Conservation (phyloP, 1,140 invertebrate species). For the Drosophila leontia region DNA sequence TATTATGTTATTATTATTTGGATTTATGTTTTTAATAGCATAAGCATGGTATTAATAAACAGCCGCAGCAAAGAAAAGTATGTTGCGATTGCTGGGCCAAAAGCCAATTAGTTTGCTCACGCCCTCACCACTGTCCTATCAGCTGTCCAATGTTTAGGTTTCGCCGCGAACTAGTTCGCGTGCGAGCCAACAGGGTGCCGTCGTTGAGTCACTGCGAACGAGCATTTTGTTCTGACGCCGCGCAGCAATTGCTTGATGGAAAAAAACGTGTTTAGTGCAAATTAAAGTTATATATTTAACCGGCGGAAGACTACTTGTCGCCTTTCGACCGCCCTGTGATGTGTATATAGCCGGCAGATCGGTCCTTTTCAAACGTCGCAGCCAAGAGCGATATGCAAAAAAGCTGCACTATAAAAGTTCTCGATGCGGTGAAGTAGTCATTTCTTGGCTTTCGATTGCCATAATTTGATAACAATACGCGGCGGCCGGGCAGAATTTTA, state of each 20-base stretch:
- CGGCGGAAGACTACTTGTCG: not conserved
- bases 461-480: slow-evolving; percentile 78
- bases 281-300: slow-evolving; percentile 14
- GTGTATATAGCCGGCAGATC: not conserved
- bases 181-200: slow-evolving; percentile 5
- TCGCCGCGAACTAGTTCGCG: no score
- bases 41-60: no score
- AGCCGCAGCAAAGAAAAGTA: no score
- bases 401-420: slow-evolving; percentile 39
- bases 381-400: slow-evolving; percentile 20
- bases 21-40: no score
- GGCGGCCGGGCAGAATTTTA: slow-evolving; percentile 18
- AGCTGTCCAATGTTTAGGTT: no score
- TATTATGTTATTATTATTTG: no score
- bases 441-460: slow-evolving; percentile 26
- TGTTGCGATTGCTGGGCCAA: no score
- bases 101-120: no score
- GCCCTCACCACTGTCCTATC: no score
- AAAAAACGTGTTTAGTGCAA: slow-evolving; percentile 67
- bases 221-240: slow-evolving; percentile 35
- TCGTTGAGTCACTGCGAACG: slow-evolving; percentile 13
- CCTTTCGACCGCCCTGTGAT: not conserved
- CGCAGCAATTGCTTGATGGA: not conserved
- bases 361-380: not conserved
- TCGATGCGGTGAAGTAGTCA: slow-evolving; percentile 34